Percentiles rank a stretch among this genome's conserved stretches.
Conservation (phyloP, 2,113 vertebrate genomes). For the Lophotis ruficrista region DNA sequence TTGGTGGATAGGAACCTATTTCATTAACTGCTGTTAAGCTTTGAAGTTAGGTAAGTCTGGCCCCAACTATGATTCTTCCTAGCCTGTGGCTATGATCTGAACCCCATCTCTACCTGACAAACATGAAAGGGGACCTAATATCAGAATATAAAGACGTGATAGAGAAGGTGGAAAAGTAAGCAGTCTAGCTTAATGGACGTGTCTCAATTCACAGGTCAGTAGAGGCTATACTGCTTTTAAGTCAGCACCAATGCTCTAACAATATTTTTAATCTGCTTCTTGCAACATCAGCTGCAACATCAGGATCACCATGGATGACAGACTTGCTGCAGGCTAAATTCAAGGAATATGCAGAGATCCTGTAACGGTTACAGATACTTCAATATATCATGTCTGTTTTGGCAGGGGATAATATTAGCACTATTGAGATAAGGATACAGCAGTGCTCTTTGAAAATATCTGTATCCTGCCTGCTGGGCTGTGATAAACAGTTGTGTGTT, state of each 20-base stretch:
- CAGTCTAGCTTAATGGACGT: background rate
- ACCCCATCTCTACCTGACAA: background rate
- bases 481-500: slow-evolving; percentile 18
- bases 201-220: background rate
- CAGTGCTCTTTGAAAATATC: background rate
- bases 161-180: background rate
- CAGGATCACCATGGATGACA: slow-evolving; percentile 26
- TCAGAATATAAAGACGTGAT: background rate
- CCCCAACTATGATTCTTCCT: background rate
- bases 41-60: background rate
- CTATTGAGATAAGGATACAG: slow-evolving; percentile 22
- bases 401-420: slow-evolving; percentile 41
- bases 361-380: background rate
- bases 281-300: background rate
- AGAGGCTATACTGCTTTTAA: background rate
- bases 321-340: slow-evolving; percentile 43
- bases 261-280: background rate
- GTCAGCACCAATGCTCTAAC: background rate
- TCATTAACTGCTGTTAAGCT: background rate
- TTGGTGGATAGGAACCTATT: background rate
- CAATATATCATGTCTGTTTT: slow-evolving; percentile 26
- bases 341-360: slow-evolving; percentile 33
- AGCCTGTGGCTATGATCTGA: background rate
- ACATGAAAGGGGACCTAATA: background rate
- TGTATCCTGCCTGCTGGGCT: slow-evolving; percentile 19